Conservation (phyloP, 2,113 vertebrate species). For the Spea bombifrons region DNA sequence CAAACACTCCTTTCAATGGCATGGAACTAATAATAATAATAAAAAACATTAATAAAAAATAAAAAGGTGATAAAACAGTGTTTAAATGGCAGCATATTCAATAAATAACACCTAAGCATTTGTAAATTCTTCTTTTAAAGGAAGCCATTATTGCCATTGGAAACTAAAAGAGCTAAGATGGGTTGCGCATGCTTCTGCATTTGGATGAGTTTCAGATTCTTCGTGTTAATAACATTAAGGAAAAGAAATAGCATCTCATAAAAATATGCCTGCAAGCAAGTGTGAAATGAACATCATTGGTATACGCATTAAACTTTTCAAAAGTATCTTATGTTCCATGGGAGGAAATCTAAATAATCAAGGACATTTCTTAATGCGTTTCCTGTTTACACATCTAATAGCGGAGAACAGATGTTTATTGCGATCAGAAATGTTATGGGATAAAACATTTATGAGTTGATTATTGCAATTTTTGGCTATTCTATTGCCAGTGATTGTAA, state of each 20-base stretch:
- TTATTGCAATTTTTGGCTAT: neutral
- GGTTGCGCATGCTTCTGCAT: constrained; percentile 27
- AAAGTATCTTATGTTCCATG: constrained; percentile 14
- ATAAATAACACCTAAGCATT: neutral
- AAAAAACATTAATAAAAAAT: too few species aligned
- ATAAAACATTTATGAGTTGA: neutral
- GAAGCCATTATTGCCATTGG: constrained; percentile 8
- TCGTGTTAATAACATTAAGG: constrained; percentile 48
- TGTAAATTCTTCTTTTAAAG: neutral
- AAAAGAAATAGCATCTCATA: constrained; percentile 37
- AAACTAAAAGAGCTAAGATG: constrained; percentile 30
- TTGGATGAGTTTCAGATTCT: constrained; percentile 40
- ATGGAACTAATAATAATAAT: too few species aligned
- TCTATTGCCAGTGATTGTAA: neutral
- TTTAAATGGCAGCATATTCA: neutral
- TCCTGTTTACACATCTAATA: neutral
- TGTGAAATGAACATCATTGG: constrained; percentile 18
- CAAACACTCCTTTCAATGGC: too few species aligned
- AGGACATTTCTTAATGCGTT: neutral
- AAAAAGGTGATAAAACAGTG: too few species aligned
- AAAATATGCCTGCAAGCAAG: constrained; percentile 35
- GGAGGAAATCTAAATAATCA: constrained; percentile 5
- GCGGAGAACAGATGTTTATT: neutral
- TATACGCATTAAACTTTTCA: constrained; percentile 21
- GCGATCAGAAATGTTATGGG: neutral